These are phyloP conservation scores for Campopleginae sp. DNA, from an alignment of 2,888 invertebrate species.

Conservation along the genomic window DNA sequence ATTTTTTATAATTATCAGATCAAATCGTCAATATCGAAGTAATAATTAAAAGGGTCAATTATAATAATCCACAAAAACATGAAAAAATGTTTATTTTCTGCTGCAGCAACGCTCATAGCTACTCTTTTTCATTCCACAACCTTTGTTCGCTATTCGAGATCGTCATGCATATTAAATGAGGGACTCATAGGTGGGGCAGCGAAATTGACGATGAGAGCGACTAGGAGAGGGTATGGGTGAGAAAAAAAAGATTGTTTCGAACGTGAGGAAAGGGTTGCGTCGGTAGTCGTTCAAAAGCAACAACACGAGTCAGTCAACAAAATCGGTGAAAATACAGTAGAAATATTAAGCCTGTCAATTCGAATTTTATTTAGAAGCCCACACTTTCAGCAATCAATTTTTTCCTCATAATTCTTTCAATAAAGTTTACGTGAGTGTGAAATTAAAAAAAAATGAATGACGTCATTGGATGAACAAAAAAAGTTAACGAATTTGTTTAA, in stretches of 20 bases:
- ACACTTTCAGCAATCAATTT: not conserved
- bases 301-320: conserved; percentile 73
- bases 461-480: not conserved
- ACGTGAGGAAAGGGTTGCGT: conserved; percentile 64
- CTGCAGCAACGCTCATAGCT: conserved; percentile 79
- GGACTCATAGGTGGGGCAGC: conserved; percentile 73
- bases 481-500: not conserved
- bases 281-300: conserved; percentile 76
- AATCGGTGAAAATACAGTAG: conserved; percentile 56
- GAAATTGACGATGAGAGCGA: conserved; percentile 45
- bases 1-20: not conserved
- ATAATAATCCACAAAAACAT: not conserved
- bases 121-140: conserved; percentile 81
- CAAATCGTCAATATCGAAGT: not conserved
- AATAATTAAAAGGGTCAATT: not conserved
- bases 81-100: not conserved
- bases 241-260: conserved; percentile 60
- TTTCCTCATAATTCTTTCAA: not conserved
- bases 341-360: not conserved
- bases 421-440: not conserved
- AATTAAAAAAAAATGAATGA: not conserved
- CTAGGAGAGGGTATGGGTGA: conserved; percentile 73
- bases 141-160: conserved; percentile 77
- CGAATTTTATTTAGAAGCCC: not conserved
- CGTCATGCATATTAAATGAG: conserved; percentile 51